A percentile compares a stretch with the other conserved stretches of the same genome.
Conservation (phyloP, 2,797 vertebrate species). For the Lepus townsendii region DNA sequence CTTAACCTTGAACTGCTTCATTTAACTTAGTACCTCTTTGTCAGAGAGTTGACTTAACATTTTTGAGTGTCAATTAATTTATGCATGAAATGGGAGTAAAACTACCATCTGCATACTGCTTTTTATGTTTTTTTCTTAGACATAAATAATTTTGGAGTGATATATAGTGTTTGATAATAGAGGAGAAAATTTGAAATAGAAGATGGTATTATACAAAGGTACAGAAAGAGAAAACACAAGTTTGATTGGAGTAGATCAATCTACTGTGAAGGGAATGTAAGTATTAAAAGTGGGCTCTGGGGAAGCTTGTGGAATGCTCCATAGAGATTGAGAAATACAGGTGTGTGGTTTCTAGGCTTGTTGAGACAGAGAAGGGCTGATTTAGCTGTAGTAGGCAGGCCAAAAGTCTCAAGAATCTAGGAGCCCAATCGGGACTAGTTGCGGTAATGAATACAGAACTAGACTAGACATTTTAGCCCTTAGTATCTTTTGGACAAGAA, state of each 20-base stretch:
- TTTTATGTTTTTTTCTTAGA: background rate
- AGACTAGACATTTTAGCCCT: background rate
- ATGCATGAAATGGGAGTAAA: background rate
- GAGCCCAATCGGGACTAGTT: background rate
- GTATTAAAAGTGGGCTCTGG: constrained; percentile 9
- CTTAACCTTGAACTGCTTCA: background rate
- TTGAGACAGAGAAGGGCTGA: background rate
- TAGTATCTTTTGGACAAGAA: background rate
- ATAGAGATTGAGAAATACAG: background rate
- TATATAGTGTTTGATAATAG: background rate
- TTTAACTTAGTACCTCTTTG: background rate
- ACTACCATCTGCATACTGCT: background rate
- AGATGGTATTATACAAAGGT: background rate
- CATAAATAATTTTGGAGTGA: background rate
- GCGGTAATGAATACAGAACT: background rate
- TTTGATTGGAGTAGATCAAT: constrained; percentile 7
- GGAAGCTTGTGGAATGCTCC: background rate
- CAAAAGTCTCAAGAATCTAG: background rate
- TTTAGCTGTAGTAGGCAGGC: background rate
- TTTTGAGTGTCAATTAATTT: background rate
- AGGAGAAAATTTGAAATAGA: background rate
- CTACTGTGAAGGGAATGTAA: background rate
- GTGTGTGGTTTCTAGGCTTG: background rate
- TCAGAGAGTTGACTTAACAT: background rate
- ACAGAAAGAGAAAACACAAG: background rate